Base-by-base conservation (phyloP, 2,797 vertebrate species). In the Enteromius mattozi region DNA sequence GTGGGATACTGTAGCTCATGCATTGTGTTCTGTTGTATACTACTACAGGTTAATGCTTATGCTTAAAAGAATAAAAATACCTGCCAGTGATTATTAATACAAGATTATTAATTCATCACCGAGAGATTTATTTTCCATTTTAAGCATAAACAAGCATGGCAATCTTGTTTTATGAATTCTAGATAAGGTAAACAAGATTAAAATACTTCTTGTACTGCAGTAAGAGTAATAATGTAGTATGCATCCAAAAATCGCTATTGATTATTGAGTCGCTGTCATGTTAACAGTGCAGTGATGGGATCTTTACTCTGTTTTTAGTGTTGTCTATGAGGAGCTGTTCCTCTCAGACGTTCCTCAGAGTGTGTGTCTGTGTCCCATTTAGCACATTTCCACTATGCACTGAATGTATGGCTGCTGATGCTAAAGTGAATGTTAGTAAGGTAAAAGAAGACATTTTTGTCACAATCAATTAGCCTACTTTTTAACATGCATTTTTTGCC, bases 281-380 rank as follows among this genome's bases (percentile, higher is more conserved):
- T 33, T 33, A 33, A 12, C 45, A 51, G 47, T 51, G 47, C 47
- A 51, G 17, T 16, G 27, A 30, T 30, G 27, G 30, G 61, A 30
- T 63, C 47, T 74, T 10, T 27, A 30, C 59, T 63, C 27, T 74
- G 71, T 51, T 74, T 49, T 49, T 30, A 74, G 24, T 74, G 71
- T 51, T 30, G 27, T 33, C 42, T 72, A 16, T 17, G 42, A 47
- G n/a, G 13, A 16, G 40, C 1, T 27, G 69, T 47, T 30, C 19
- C 42, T 2, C 45, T 74, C 30, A 54, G 45, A 51, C 16, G 24
- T 10, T 30, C 0, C 2, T 33, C 40, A 6, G 12, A 47, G 42
- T 79, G 59, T 33, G 35, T 30, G 59, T 14, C 5, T 47, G 40
- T 2, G 42, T n/a, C 27, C 16, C 47, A 56, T 56, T 56, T 69